A percentile compares a stretch with the other conserved stretches of the same genome.
These are phyloP conservation scores for Melikaiella ostensackeni DNA, from an alignment of 2,888 invertebrate species.

Conservation along the genomic window DNA sequence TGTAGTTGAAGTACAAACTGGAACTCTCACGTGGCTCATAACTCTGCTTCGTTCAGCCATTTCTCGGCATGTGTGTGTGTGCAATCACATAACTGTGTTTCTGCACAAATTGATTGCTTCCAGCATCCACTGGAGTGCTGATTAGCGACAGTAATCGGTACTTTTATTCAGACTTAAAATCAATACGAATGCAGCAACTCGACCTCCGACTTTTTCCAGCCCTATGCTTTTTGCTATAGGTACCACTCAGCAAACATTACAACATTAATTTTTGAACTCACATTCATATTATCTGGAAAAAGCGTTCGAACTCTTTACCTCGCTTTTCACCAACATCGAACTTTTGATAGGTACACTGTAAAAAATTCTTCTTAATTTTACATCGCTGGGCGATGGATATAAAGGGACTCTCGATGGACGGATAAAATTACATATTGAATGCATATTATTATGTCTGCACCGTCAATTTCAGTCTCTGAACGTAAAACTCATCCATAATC, in stretches of 20 bases:
- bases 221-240: neutral
- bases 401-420: no score
- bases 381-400: no score
- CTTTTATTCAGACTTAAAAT: constrained; percentile 13
- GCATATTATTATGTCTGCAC: no score
- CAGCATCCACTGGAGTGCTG: constrained; percentile 34
- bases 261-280: neutral
- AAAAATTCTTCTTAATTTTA: no score
- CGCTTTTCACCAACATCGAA: neutral
- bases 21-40: constrained; percentile 17
- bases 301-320: no score
- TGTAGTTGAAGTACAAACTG: constrained; percentile 16
- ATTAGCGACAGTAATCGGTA: constrained; percentile 36
- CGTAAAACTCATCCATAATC: no score
- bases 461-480: no score
- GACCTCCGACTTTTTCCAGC: neutral
- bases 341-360: no score
- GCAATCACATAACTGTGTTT: constrained; percentile 34
- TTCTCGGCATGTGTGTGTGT: constrained; percentile 6
- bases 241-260: neutral
- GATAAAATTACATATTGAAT: no score
- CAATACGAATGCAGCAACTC: constrained; percentile 1
- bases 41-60: neutral
- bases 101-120: constrained; percentile 42
- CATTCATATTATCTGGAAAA: neutral